These are phyloP conservation scores for Notothenia coriiceps DNA, from an alignment of 2,113 vertebrate species.

Conservation along the genomic window DNA sequence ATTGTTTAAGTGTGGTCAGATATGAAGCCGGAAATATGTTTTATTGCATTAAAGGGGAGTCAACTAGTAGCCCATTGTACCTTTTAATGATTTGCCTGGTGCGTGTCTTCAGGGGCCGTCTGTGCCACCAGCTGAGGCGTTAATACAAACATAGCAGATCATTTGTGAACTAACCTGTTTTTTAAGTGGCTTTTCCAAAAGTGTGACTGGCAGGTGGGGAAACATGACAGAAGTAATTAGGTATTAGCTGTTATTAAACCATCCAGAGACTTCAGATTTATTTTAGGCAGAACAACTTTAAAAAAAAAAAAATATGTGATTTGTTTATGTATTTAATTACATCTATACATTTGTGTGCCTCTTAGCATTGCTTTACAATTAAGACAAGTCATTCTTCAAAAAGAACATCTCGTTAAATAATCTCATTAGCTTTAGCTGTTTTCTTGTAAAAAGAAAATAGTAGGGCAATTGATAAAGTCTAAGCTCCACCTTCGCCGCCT, in stretches of 20 bases:
- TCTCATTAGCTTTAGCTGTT: slow-evolving; percentile 69
- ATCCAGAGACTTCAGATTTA: slow-evolving; percentile 57
- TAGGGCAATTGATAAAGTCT: slow-evolving; percentile 79
- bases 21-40: slow-evolving; percentile 19
- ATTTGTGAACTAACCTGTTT: slow-evolving; percentile 86
- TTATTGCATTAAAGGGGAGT: slow-evolving; percentile 33
- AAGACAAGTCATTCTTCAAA: slow-evolving; percentile 46
- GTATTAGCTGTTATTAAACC: slow-evolving; percentile 75
- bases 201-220: slow-evolving; percentile 85
- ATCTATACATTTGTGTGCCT: background rate
- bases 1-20: background rate
- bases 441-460: slow-evolving; percentile 70
- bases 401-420: slow-evolving; percentile 67
- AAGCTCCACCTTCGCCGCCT: slow-evolving; percentile 76
- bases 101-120: slow-evolving; percentile 79
- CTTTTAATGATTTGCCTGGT: slow-evolving; percentile 79
- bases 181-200: slow-evolving; percentile 82
- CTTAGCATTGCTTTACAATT: slow-evolving; percentile 35
- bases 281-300: slow-evolving; percentile 50
- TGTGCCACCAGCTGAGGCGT: slow-evolving; percentile 87
- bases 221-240: slow-evolving; percentile 85
- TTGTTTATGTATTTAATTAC: background rate
- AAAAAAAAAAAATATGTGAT: slow-evolving; percentile 28
- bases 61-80: slow-evolving; percentile 63
- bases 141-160: slow-evolving; percentile 88